Percentiles rank a stretch among this genome's conserved stretches.
Evolutionary conservation across 2,113 vertebrate species (phyloP).

Genomic region (Marmota flaviventris): DNA sequence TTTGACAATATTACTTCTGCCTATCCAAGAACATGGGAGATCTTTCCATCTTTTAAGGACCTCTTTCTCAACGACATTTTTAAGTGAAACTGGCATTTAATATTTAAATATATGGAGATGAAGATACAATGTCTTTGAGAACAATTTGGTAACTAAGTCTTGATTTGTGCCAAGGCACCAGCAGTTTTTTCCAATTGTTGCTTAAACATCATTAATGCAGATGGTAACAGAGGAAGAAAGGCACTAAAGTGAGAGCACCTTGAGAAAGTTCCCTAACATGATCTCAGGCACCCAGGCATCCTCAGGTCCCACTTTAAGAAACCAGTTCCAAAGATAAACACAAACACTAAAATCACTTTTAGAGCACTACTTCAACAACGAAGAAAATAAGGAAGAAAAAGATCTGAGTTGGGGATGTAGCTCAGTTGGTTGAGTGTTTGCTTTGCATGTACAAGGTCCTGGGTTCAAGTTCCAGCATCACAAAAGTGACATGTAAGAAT

Average conservation of each 20-base stretch:
- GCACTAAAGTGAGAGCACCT: neutral
- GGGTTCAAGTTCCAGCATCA: no score
- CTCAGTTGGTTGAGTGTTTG: no score
- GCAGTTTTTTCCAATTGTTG: neutral
- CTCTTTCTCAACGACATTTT: neutral
- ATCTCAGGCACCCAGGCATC: neutral
- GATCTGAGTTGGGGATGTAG: neutral
- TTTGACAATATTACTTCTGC: no score
- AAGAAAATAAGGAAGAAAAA: neutral
- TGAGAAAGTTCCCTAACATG: neutral
- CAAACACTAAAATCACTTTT: neutral
- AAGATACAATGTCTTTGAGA: neutral
- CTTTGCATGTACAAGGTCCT: no score
- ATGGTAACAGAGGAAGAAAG: neutral
- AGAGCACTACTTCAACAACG: neutral
- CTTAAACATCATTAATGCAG: neutral
- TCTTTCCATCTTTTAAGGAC: no score
- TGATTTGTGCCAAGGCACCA: neutral
- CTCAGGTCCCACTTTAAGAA: neutral
- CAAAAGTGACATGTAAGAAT: neutral
- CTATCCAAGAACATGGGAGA: no score
- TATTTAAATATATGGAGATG: neutral
- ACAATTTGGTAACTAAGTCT: neutral
- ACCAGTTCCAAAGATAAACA: neutral
- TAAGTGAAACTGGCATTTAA: neutral